Conservation (phyloP, 2,113 vertebrate species). For the Ciconia maguari region DNA sequence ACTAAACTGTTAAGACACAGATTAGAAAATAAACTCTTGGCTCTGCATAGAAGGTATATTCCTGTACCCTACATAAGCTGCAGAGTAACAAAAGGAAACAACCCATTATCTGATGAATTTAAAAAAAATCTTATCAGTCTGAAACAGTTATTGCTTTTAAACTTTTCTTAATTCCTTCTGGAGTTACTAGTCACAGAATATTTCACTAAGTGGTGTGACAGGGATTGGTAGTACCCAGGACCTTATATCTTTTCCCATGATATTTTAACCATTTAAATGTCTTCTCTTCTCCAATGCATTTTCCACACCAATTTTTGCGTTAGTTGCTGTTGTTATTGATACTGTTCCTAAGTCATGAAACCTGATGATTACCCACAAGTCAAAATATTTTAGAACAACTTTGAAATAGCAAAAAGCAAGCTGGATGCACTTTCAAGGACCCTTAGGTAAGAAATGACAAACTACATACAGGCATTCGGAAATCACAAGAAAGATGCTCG, state of each 20-base stretch:
- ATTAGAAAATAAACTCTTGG: background rate
- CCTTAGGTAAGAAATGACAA: background rate
- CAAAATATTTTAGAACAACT: background rate
- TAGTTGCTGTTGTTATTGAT: background rate
- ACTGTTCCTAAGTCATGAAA: background rate
- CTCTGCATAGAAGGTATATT: background rate
- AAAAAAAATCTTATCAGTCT: background rate
- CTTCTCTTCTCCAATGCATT: background rate
- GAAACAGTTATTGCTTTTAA: background rate
- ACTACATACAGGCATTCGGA: background rate
- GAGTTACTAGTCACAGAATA: background rate
- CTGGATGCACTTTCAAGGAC: background rate
- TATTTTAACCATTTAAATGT: background rate
- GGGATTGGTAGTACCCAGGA: background rate
- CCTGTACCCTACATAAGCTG: background rate
- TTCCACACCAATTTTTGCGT: background rate
- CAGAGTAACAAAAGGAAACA: background rate
- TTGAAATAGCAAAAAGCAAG: background rate
- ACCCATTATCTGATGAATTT: background rate
- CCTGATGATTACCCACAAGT: background rate
- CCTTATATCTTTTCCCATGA: background rate
- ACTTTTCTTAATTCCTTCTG: background rate
- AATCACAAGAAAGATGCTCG: background rate
- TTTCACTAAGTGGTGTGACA: background rate
- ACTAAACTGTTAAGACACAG: background rate